Percentiles rank a stretch among this genome's conserved stretches.
phyloP scores from a whole-genome alignment of 2,113 vertebrate species.

The Callopanchax toddi region DNA sequence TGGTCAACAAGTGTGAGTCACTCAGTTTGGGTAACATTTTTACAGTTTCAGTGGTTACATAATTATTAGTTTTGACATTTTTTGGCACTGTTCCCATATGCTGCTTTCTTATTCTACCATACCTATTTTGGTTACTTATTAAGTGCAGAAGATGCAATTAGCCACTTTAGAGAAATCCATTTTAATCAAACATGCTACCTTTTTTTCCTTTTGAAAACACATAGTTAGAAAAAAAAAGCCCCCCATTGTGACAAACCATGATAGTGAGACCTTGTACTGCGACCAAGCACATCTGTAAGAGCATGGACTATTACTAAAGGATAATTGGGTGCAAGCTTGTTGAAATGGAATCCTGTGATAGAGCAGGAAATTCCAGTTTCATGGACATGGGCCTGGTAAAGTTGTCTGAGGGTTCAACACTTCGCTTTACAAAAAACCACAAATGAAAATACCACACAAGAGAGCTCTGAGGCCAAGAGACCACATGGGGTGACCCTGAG shows the following conservation, averaged over 20 bases:
- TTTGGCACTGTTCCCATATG: neutral
- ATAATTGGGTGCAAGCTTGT: conserved; percentile 74
- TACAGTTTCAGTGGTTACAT: neutral
- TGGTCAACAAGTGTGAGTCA: too few species aligned
- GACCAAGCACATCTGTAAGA: conserved; percentile 64
- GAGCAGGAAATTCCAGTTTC: conserved; percentile 74
- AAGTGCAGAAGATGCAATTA: conserved; percentile 14
- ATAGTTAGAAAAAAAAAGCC: conserved; percentile 25
- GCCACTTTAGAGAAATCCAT: neutral
- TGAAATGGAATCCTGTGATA: conserved; percentile 72
- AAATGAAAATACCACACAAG: conserved; percentile 32
- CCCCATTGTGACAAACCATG: conserved; percentile 28
- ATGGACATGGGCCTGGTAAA: conserved; percentile 59
- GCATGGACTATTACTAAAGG: conserved; percentile 60
- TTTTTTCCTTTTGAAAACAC: conserved; percentile 41
- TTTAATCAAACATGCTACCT: conserved; percentile 26
- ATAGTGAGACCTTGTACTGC: conserved; percentile 53
- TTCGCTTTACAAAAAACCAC: conserved; percentile 48
- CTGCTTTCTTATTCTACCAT: neutral
- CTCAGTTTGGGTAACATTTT: neutral
- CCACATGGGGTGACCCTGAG: neutral
- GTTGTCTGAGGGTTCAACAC: conserved; percentile 48
- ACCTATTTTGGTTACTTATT: conserved; percentile 19
- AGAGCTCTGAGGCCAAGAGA: conserved; percentile 17
- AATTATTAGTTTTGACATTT: neutral